These are phyloP conservation scores for Cerceris rybyensis DNA, from an alignment of 2,888 invertebrate species.

Conservation along the genomic window DNA sequence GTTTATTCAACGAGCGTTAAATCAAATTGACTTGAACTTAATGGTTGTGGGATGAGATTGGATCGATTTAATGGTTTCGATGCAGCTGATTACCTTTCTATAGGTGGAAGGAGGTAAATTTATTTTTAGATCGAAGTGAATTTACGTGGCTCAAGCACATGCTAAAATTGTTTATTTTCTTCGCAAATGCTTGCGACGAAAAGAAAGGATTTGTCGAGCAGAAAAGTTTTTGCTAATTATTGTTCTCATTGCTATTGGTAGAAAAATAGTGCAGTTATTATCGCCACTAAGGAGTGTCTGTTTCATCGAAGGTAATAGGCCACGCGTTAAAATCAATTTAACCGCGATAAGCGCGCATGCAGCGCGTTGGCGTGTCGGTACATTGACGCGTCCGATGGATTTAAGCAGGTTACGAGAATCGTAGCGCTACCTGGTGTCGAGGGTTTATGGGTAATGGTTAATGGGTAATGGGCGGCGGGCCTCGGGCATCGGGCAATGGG, in stretches of 20 bases:
- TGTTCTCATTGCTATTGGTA: not conserved
- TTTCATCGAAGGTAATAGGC: slow-evolving; percentile 33
- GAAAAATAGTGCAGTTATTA: not conserved
- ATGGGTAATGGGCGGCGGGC: slow-evolving; percentile 20
- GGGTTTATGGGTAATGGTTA: slow-evolving; percentile 9
- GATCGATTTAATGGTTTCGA: slow-evolving; percentile 66
- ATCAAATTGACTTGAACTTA: slow-evolving; percentile 58
- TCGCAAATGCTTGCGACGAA: too few relatives aligned
- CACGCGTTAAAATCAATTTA: slow-evolving; percentile 57
- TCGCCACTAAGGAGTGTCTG: not conserved
- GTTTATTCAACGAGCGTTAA: slow-evolving; percentile 46
- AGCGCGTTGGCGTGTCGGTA: not conserved
- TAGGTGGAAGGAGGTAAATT: slow-evolving; percentile 42
- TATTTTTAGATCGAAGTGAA: slow-evolving; percentile 57
- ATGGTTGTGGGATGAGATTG: slow-evolving; percentile 53
- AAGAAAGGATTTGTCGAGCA: too few relatives aligned
- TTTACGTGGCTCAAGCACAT: slow-evolving; percentile 10
- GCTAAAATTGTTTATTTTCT: not conserved
- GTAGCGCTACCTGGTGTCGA: slow-evolving; percentile 63
- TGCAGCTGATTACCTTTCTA: slow-evolving; percentile 61
- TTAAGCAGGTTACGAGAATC: slow-evolving; percentile 16
- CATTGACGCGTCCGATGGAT: slow-evolving; percentile 9
- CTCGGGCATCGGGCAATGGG: not conserved
- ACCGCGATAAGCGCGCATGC: slow-evolving; percentile 50
- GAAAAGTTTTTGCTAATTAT: too few relatives aligned